These are phyloP conservation scores for Cantharis flavilabris DNA, from an alignment of 2,888 invertebrate genomes.

Conservation along the genomic window DNA sequence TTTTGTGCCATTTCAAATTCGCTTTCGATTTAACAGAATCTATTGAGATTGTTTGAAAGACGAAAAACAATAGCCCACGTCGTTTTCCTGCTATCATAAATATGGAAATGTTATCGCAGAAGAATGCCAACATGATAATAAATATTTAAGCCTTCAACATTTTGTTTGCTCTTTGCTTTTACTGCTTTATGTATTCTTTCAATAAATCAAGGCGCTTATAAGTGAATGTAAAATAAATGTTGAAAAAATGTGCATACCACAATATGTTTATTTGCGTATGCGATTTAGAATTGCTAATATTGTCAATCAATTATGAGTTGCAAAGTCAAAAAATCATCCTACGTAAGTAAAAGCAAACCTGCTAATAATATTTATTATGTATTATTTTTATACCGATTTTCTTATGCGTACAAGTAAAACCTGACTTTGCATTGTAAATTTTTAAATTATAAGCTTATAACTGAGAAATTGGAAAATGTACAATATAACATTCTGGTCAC, in stretches of 20 bases:
- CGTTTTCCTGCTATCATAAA: slow-evolving; percentile 6
- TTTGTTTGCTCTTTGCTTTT: slow-evolving; percentile 1
- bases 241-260: not conserved
- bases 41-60: not conserved
- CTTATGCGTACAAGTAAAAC: not conserved
- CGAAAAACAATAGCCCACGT: slow-evolving; percentile 3
- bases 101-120: slow-evolving; percentile 3
- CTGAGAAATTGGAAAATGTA: not conserved
- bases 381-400: too few relatives aligned
- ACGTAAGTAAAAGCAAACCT: too few relatives aligned
- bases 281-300: slow-evolving; percentile 1
- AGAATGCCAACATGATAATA: slow-evolving; percentile 1
- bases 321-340: not conserved
- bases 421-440: not conserved
- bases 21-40: not conserved
- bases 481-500: not conserved
- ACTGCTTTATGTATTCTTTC: not conserved
- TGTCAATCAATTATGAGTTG: not conserved
- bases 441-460: not conserved
- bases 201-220: slow-evolving; percentile 2
- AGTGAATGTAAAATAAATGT: not conserved
- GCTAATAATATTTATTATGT: too few relatives aligned
- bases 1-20: not conserved
- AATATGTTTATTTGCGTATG: not conserved
- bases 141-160: not conserved